Base-by-base conservation (phyloP, 2,888 invertebrate species). In the Cerceris ruficornis region DNA sequence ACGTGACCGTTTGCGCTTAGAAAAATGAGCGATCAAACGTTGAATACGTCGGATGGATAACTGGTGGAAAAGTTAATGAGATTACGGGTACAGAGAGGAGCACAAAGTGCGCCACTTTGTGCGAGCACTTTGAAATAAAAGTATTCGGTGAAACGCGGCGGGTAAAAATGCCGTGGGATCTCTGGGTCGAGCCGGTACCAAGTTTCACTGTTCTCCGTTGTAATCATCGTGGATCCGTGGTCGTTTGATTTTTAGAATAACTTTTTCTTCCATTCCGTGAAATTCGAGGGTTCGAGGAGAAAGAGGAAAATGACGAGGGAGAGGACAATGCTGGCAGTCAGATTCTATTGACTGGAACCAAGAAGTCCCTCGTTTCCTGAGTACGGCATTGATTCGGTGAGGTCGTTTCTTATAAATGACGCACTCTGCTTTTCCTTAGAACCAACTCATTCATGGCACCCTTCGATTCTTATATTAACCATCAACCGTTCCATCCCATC, bases 311-410 rank as follows among this genome's bases (percentile, higher is more conserved):
- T 64, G 69, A 59, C 54, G 28, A 57, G 57, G 62, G 28, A 57
- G 52, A 41, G 50, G 64, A 60, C 52, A 67, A 70, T 67, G 69
- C 55, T 41, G 62, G 62, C 59, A 55, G 59, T 15, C 57, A 14
- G 14, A 49, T 69, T 43, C 76, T 73, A 75, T 66, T 28, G 28
- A 28, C 28, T 77, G 69, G 76, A 77, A 83, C 81, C 79, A 83
- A 84, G 83, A 64, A 83, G 76, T 77, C 77, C 60, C 81, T 80
- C 86, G 75, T 83, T 82, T 80, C 69, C 79, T 80, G 72, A 83
- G 81, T 81, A 54, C 66, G 59, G 69, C 77, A 74, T 81, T 75
- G 83, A 86, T 80, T 86, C 77, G 74, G 75, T 72, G 71, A 67
- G 77, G 75, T 77, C 85, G 65, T 78, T 84, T 66, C 82, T 75